Conservation (phyloP, 2,888 invertebrate genomes). For the Geotrupes spiniger region DNA sequence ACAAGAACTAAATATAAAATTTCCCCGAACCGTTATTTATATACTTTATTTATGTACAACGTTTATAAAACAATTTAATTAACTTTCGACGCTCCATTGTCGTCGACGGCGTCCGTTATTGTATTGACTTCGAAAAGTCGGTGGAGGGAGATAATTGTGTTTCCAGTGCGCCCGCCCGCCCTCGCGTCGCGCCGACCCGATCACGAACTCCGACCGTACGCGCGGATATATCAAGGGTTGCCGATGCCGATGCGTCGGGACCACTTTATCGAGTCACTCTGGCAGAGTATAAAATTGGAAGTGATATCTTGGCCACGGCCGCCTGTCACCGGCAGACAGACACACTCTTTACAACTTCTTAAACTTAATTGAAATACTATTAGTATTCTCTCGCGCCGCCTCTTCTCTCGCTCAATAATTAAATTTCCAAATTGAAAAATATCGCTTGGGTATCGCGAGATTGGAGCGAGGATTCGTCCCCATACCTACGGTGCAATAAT, state of each 20-base stretch:
- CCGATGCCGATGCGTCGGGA: constrained; percentile 39
- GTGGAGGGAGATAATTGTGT: no score
- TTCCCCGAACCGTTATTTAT: no score
- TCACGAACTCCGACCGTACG: no score
- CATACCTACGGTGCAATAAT: no score
- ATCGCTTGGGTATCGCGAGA: constrained; percentile 23
- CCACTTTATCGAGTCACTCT: constrained; percentile 46
- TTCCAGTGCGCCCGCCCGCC: no score
- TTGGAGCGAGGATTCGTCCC: background rate
- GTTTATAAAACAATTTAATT: no score
- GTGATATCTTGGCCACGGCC: constrained; percentile 47
- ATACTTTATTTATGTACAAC: no score
- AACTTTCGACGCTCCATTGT: no score
- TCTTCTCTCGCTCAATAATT: constrained; percentile 27
- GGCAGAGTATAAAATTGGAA: constrained; percentile 45
- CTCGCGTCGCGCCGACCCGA: no score
- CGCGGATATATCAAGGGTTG: constrained; percentile 37
- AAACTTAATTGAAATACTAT: constrained; percentile 43
- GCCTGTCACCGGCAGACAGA: constrained; percentile 41
- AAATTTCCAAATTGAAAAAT: constrained; percentile 30
- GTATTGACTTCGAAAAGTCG: no score
- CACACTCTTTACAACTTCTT: constrained; percentile 45
- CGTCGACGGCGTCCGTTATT: no score
- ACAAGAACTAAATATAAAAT: no score
- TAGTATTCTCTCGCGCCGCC: constrained; percentile 22